These are phyloP conservation scores for Pseudois nayaur DNA, from an alignment of 2,113 vertebrate species.

Conservation along the genomic window DNA sequence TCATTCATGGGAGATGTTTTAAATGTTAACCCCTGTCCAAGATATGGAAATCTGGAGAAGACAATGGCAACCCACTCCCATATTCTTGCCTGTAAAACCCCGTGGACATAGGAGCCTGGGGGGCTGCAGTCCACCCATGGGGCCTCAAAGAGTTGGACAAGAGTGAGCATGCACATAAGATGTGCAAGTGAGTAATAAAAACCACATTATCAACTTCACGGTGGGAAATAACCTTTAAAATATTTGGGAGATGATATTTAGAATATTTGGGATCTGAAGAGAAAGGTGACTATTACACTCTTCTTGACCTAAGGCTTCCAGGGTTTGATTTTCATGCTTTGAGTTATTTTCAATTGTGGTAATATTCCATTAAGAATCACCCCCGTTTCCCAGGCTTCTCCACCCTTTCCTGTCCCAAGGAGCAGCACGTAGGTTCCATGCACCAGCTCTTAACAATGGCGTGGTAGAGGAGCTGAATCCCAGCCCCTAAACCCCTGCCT, in stretches of 20 bases:
- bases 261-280: neutral
- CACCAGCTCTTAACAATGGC: neutral
- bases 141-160: neutral
- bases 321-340: neutral
- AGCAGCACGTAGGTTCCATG: rapidly evolving
- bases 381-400: neutral
- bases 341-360: neutral
- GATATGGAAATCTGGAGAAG: neutral
- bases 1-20: neutral
- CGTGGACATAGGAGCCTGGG: neutral
- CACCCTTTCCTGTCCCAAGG: neutral
- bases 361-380: neutral
- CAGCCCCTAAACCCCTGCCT: neutral
- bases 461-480: too few species aligned
- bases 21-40: neutral
- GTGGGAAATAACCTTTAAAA: neutral
- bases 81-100: neutral
- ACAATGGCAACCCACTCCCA: neutral
- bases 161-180: neutral
- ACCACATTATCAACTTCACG: neutral
- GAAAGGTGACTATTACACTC: neutral
- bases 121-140: neutral
- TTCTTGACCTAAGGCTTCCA: neutral
- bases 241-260: neutral
- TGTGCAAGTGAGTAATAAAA: neutral